Evolutionary conservation across 1,140 invertebrate genomes (phyloP), one percentile per base, ranked within the genome.

Genomic region (Leptinotarsa texana): DNA sequence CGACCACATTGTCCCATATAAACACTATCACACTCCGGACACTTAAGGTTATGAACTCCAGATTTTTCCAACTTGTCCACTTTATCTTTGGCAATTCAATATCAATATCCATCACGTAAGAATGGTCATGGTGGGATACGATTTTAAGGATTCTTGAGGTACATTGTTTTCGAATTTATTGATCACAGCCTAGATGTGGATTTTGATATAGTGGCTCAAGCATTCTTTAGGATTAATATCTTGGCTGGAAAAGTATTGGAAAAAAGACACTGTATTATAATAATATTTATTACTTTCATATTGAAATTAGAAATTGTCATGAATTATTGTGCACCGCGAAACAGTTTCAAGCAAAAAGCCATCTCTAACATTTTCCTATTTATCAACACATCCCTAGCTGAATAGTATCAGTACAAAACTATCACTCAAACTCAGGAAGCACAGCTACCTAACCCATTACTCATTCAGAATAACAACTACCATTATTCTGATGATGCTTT

Each of bases 261-360:
- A 18, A 57, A 57, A 57, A 57, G n/a, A 57, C 51, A 57, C 13
- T 17, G n/a, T 57, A 17, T 57, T 57, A 57, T 57, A 57, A 57
- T 57, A 57, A 57, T 57, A 57, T 57, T 57, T 57, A 57, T 57
- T 57, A 57, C 51, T 57, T 57, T 57, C 51, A 57, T 57, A 57
- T 57, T 57, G 51, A 57, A 57, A 57, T 57, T 57, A 57, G 51
- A 57, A 57, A 57, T 57, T 57, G 51, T 57, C 51, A 17, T 57
- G 51, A 57, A 57, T 57, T 57, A 57, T 57, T 57, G 51, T 57
- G 51, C 51, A 57, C 2, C 51, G 51, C 51, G 51, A 57, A 57
- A 57, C 51, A 57, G 51, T 57, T 57, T 57, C n/a, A 57, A 57
- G 51, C 51, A 57, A 57, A 57, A 57, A 57, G 51, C 51, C 51